Evolutionary conservation across 2,113 vertebrate species (phyloP).

Genomic region (Addax nasomaculatus): DNA sequence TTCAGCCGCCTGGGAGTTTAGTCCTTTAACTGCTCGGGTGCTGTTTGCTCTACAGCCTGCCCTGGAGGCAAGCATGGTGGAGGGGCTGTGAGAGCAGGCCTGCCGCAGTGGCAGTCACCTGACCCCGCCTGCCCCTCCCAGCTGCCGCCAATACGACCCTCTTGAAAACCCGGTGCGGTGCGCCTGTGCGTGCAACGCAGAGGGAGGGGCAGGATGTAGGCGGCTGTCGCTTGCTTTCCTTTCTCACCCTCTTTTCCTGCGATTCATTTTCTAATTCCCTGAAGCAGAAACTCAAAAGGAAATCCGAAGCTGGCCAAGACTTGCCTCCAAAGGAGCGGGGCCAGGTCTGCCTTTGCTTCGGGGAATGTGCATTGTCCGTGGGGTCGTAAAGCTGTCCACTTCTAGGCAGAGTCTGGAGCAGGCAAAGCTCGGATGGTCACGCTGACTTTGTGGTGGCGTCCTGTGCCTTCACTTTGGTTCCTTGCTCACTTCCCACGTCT

Average conservation of each 20-base stretch:
- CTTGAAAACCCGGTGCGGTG: background rate
- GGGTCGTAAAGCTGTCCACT: background rate
- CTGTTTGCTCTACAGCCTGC: background rate
- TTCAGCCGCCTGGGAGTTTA: background rate
- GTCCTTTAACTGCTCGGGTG: background rate
- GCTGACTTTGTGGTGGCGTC: background rate
- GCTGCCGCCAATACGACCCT: accelerated
- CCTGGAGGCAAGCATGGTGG: background rate
- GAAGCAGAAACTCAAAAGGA: conserved; percentile 35
- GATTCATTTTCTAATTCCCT: conserved; percentile 23
- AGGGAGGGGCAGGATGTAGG: background rate
- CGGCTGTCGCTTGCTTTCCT: background rate
- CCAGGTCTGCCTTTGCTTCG: background rate
- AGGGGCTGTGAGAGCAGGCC: background rate
- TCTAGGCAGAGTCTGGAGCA: background rate
- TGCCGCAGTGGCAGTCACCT: background rate
- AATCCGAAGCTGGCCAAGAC: conserved; percentile 21
- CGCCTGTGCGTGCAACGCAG: background rate
- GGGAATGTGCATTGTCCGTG: background rate
- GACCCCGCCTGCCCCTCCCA: background rate
- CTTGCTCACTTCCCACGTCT: background rate
- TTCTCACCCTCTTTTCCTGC: conserved; percentile 15
- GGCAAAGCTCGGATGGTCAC: background rate
- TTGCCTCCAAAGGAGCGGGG: background rate
- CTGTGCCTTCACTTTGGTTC: background rate